Percentiles rank a stretch among this genome's conserved stretches.
phyloP scores from a whole-genome alignment of 2,888 invertebrate genomes.

The Agapetus fuscipes region DNA sequence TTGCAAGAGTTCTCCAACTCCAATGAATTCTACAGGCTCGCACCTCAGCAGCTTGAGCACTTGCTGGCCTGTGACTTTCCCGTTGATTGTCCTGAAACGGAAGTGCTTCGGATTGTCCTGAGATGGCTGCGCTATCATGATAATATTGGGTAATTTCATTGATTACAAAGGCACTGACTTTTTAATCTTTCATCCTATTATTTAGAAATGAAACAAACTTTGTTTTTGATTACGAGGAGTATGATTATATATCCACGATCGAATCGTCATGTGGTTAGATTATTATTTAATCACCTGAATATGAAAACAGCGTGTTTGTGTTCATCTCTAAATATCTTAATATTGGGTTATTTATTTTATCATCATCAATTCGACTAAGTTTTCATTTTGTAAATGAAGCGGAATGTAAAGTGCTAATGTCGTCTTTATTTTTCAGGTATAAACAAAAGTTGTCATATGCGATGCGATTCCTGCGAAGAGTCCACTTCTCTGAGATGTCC shows the following conservation, averaged over 20 bases:
- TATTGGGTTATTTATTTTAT: too few species aligned
- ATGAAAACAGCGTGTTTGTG: too few species aligned
- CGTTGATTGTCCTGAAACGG: slow-evolving; percentile 55
- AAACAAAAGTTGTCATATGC: slow-evolving; percentile 33
- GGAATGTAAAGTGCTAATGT: too few species aligned
- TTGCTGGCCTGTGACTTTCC: slow-evolving; percentile 56
- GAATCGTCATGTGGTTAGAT: too few species aligned
- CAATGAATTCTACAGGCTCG: slow-evolving; percentile 50
- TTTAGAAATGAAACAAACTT: not conserved
- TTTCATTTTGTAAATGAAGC: too few species aligned
- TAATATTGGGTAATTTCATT: slow-evolving; percentile 22
- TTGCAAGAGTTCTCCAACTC: slow-evolving; percentile 50
- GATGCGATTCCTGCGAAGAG: slow-evolving; percentile 33
- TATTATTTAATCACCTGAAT: too few species aligned
- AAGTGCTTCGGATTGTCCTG: slow-evolving; percentile 48
- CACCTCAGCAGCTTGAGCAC: slow-evolving; percentile 49
- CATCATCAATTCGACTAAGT: too few species aligned
- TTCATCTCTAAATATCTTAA: too few species aligned
- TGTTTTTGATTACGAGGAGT: too few species aligned
- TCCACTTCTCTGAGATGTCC: slow-evolving; percentile 40
- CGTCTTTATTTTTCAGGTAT: slow-evolving; percentile 25
- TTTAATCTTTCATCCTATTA: too few species aligned
- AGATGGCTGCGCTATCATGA: slow-evolving; percentile 47
- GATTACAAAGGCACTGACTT: too few species aligned
- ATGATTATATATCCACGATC: too few species aligned